These are phyloP conservation scores for Martes martes DNA, from an alignment of 2,113 vertebrate species.

Conservation along the genomic window DNA sequence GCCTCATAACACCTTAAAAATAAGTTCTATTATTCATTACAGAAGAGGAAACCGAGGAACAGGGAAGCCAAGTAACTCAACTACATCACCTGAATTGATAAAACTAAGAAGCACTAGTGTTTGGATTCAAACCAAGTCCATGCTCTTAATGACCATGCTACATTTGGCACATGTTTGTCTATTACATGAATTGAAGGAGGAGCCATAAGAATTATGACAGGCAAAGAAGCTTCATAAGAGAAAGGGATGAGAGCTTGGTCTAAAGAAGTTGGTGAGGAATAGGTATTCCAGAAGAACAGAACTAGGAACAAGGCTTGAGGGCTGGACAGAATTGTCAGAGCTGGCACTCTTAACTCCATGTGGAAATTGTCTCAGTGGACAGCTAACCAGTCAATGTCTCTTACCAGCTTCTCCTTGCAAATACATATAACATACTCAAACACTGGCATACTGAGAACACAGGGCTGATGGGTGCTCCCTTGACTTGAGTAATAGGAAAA, in stretches of 20 bases:
- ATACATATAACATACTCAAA: background rate
- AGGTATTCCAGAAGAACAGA: background rate
- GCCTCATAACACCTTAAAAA: background rate
- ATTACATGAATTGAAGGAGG: background rate
- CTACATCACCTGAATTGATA: background rate
- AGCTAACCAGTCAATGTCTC: background rate
- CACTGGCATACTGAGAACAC: background rate
- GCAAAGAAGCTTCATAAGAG: background rate
- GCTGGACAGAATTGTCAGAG: background rate
- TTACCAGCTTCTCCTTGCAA: background rate
- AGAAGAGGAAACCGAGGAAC: background rate
- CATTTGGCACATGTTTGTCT: background rate
- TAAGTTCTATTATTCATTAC: background rate
- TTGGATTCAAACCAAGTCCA: background rate
- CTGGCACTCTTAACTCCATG: fast-evolving
- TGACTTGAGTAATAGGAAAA: background rate
- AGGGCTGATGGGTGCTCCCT: background rate
- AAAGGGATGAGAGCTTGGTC: background rate
- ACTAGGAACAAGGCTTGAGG: fast-evolving
- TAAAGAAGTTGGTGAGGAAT: background rate
- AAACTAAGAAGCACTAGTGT: background rate
- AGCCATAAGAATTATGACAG: background rate
- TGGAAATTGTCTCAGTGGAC: background rate
- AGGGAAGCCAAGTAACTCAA: background rate
- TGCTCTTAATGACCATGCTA: fast-evolving